phyloP scores from a whole-genome alignment of 2,113 vertebrate genomes.

The Porphyrio hochstetteri region DNA sequence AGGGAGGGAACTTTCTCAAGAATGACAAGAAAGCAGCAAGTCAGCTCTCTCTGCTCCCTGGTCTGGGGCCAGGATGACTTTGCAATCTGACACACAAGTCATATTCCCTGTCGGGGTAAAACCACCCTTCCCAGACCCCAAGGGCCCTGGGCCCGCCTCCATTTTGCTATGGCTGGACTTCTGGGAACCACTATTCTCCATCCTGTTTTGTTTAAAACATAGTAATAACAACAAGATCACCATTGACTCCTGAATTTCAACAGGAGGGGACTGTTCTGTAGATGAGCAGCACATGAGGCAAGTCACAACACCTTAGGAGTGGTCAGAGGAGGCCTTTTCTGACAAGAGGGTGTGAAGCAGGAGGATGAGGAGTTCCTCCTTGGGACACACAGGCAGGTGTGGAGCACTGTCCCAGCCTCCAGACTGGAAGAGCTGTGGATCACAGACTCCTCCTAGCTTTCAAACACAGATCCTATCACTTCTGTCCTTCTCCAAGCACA shows the following conservation, averaged over 20 bases:
- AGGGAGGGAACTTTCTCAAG: neutral
- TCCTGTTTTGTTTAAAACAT: neutral
- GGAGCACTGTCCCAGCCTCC: neutral
- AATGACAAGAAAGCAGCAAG: neutral
- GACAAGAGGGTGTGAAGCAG: neutral
- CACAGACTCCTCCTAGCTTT: neutral
- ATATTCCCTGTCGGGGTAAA: fast-evolving
- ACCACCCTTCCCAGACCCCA: neutral
- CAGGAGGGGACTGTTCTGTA: neutral
- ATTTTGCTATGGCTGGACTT: neutral
- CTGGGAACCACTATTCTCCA: neutral
- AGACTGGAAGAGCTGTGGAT: neutral
- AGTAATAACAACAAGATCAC: neutral
- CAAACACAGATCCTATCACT: neutral
- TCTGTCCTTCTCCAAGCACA: neutral
- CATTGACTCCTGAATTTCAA: neutral
- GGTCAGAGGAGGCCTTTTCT: neutral
- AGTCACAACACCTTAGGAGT: neutral
- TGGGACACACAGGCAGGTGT: neutral
- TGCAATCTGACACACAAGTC: neutral
- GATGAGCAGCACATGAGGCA: neutral
- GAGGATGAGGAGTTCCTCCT: neutral
- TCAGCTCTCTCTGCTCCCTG: neutral
- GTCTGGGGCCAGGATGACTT: neutral
- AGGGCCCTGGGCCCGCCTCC: neutral